A percentile compares a stretch with the other conserved stretches of the same genome.
Conservation (phyloP, 2,888 invertebrate genomes). For the Teleogryllus oceanicus region DNA sequence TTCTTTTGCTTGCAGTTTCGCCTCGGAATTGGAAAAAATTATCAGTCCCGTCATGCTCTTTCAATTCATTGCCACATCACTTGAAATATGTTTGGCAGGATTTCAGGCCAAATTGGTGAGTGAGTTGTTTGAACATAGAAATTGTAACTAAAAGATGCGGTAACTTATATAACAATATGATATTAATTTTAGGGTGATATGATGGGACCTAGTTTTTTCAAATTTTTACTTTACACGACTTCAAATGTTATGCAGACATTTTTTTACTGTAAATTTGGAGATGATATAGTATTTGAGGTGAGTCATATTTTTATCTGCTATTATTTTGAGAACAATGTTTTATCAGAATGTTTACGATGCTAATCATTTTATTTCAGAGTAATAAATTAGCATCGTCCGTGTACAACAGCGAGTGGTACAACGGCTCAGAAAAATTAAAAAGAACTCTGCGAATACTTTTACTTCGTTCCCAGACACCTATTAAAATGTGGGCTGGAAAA, state of each 20-base stretch:
- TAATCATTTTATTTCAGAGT: not conserved
- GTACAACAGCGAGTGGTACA: not conserved
- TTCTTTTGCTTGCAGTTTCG: not conserved
- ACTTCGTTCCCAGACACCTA: not conserved
- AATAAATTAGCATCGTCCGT: not conserved
- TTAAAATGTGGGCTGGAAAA: not conserved
- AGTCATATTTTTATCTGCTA: not conserved
- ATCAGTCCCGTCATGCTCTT: not conserved
- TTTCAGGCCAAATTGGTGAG: slow-evolving; percentile 6
- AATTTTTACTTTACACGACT: not conserved
- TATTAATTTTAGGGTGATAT: not conserved
- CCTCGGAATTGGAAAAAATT: not conserved
- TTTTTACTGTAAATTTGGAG: not conserved
- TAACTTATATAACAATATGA: too few relatives aligned
- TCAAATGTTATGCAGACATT: not conserved
- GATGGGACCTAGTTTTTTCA: not conserved
- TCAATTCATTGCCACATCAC: not conserved
- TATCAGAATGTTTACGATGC: too few relatives aligned
- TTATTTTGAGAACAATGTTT: too few relatives aligned
- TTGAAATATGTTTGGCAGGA: not conserved
- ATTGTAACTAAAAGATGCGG: not conserved
- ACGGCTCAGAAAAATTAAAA: not conserved
- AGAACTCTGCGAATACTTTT: not conserved
- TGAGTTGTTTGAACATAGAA: not conserved
- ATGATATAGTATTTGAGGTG: not conserved